Percentiles rank a stretch among this genome's conserved stretches.
Evolutionary conservation across 1,140 invertebrate species (phyloP).

Genomic region (Leucophenga varia): DNA sequence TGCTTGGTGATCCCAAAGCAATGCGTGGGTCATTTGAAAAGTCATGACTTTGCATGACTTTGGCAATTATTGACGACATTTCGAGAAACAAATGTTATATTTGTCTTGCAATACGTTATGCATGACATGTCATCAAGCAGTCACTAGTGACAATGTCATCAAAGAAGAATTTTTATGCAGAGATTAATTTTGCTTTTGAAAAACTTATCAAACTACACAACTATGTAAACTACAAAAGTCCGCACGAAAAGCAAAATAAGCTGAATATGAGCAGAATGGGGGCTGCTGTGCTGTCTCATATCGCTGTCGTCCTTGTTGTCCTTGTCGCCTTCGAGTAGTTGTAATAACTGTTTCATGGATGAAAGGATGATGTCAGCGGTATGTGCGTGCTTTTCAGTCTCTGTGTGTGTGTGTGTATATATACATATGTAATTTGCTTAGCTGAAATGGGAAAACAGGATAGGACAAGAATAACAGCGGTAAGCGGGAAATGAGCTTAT

Average conservation of each 20-base stretch:
- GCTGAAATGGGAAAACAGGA: neutral
- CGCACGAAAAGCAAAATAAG: neutral
- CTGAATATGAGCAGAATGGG: neutral
- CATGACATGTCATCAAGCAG: too few relatives aligned
- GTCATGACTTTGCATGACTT: too few relatives aligned
- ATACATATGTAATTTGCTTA: neutral
- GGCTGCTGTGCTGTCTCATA: too few relatives aligned
- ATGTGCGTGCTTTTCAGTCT: constrained; percentile 1
- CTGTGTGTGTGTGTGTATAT: neutral
- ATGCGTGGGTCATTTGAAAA: constrained; percentile 19
- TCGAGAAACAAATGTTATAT: too few relatives aligned
- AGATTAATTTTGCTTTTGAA: too few relatives aligned
- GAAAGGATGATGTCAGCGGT: constrained; percentile 41
- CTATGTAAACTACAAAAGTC: neutral
- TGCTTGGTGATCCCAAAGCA: constrained; percentile 19
- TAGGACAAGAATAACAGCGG: constrained; percentile 14
- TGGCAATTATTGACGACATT: too few relatives aligned
- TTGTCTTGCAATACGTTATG: too few relatives aligned
- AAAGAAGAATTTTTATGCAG: too few relatives aligned
- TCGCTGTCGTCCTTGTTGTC: neutral
- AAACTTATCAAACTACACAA: constrained; percentile 8
- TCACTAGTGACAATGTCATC: too few relatives aligned
- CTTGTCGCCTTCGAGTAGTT: constrained; percentile 8
- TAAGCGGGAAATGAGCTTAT: too few relatives aligned
- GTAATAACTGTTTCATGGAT: constrained; percentile 11